Percentiles rank a stretch among this genome's conserved stretches.
phyloP scores from a whole-genome alignment of 92 coral and sea anemone genomes.

The Epizoanthus illoricatus region DNA sequence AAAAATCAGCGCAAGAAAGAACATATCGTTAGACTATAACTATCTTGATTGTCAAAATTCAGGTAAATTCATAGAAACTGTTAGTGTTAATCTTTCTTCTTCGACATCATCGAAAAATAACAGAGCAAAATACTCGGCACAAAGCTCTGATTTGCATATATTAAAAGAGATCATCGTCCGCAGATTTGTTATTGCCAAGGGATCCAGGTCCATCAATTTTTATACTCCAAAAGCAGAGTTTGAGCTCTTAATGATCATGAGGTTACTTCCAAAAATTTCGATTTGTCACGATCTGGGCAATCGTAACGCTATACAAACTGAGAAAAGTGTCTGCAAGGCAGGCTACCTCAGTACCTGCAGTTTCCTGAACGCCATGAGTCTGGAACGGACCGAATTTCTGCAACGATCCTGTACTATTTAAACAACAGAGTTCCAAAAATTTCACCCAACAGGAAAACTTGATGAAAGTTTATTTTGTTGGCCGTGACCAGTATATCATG shows the following conservation, averaged over 20 bases:
- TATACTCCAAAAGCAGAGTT: conserved; percentile 35
- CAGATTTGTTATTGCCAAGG: not conserved
- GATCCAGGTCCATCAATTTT: conserved; percentile 4
- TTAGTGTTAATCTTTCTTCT: not conserved
- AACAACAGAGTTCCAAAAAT: not conserved
- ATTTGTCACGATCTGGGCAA: conserved; percentile 23
- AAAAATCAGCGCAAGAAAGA: not conserved
- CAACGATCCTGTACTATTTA: not conserved
- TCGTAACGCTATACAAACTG: conserved; percentile 20
- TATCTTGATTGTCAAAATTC: not conserved
- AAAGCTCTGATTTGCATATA: conserved; percentile 29
- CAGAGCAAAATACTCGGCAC: not conserved
- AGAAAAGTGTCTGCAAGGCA: not conserved
- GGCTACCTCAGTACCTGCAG: not conserved
- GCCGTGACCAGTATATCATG: conserved; percentile 4
- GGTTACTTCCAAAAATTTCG: not conserved
- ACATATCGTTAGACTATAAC: not conserved
- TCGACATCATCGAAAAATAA: conserved; percentile 10
- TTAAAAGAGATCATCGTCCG: not conserved
- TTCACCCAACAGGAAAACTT: not conserved
- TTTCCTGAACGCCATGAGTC: not conserved
- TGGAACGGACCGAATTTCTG: not conserved
- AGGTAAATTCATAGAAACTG: not conserved
- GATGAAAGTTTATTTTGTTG: not conserved
- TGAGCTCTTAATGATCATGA: not conserved